Percentiles rank a stretch among this genome's conserved stretches.
These are phyloP conservation scores for Thunnus maccoyii DNA, from an alignment of 2,113 vertebrate species.

Conservation along the genomic window DNA sequence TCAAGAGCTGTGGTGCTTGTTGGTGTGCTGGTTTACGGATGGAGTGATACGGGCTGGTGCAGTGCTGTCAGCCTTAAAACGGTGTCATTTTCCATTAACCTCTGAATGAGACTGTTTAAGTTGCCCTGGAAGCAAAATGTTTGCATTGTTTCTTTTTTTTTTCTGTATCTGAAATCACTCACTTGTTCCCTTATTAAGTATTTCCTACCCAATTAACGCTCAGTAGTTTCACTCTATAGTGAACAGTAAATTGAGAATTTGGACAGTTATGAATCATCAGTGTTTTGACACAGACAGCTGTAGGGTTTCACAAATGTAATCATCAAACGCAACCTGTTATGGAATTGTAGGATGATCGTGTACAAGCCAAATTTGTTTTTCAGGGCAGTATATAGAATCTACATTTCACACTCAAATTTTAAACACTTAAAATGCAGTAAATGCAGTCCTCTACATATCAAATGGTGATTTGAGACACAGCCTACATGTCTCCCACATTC, in stretches of 20 bases:
- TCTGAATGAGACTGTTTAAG: conserved; percentile 28
- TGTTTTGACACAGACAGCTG: background rate
- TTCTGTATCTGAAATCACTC: background rate
- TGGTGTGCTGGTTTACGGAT: conserved; percentile 53
- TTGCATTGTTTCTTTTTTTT: too few relatives aligned
- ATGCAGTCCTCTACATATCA: too few relatives aligned
- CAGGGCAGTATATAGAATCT: too few relatives aligned
- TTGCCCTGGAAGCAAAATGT: conserved; percentile 34
- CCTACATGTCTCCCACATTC: too few relatives aligned
- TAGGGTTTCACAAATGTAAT: too few relatives aligned
- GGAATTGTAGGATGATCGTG: too few relatives aligned
- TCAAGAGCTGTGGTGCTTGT: conserved; percentile 47
- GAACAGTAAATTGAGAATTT: background rate
- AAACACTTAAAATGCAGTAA: too few relatives aligned
- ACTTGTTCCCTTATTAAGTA: background rate
- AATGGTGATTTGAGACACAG: too few relatives aligned
- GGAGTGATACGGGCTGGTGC: background rate
- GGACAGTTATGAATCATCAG: background rate
- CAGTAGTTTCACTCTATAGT: background rate
- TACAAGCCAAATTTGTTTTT: too few relatives aligned
- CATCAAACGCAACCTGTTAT: too few relatives aligned
- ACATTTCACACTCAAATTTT: too few relatives aligned
- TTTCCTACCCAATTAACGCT: background rate
- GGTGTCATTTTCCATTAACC: conserved; percentile 60
- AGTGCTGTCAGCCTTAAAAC: conserved; percentile 41